Evolutionary conservation across 2,113 vertebrate genomes (phyloP).

Genomic region (Chloroceryle aenea): DNA sequence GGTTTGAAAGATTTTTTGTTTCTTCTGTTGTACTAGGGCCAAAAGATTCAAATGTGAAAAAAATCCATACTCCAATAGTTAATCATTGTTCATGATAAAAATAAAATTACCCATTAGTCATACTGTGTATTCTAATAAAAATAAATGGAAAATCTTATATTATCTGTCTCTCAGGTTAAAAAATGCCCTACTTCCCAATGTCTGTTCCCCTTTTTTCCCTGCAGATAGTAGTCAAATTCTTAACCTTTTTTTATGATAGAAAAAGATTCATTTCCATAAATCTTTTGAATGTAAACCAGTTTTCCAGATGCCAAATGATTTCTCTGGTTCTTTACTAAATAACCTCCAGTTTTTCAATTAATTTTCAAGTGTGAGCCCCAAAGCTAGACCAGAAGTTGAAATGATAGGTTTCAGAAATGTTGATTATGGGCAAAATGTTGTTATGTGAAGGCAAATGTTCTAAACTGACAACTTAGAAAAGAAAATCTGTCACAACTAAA

Average conservation of each 20-base stretch:
- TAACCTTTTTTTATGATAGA: neutral
- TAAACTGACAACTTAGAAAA: neutral
- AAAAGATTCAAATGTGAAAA: neutral
- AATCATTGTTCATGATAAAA: neutral
- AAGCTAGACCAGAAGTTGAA: neutral
- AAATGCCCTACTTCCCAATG: neutral
- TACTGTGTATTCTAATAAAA: neutral
- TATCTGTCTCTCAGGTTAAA: neutral
- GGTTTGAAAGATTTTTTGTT: neutral
- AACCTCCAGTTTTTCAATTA: neutral
- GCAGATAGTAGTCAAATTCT: neutral
- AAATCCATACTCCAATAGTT: neutral
- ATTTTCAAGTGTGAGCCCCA: neutral
- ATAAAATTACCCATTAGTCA: neutral
- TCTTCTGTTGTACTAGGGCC: neutral
- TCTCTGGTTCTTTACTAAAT: neutral
- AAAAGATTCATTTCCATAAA: neutral
- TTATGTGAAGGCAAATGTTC: neutral
- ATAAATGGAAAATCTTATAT: neutral
- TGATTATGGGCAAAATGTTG: neutral
- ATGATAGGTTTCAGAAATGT: neutral
- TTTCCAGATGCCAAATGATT: neutral
- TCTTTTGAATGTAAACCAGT: neutral
- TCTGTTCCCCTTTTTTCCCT: neutral
- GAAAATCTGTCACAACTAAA: neutral